Base-by-base conservation (phyloP, 2,888 invertebrate species). In the Sinopyrophorus schimmeli region DNA sequence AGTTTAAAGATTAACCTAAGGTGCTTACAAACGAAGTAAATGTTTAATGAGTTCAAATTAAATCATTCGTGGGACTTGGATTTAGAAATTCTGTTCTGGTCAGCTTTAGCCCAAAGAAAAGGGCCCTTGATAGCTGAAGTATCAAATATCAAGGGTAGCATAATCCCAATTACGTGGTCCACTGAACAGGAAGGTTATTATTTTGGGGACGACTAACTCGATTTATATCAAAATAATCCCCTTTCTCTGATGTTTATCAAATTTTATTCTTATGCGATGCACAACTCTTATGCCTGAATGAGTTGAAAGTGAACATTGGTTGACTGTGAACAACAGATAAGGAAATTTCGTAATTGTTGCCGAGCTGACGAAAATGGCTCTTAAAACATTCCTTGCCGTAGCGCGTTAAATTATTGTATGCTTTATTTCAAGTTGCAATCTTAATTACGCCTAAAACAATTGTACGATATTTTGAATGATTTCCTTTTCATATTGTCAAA, bases 161-260 rank as follows among this genome's bases (percentile, higher is more conserved):
- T 67, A 69, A 69, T 67, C 65, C 68, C 67, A 70, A 70, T 70
- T 67, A 68, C 66, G 64, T 65, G 68, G 68, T 59, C 67, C 67
- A 63, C 58, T 66, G 68, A 65, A 51, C 68, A 65, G 67, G 62
- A 67, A 68, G 66, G 66, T 67, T 69, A 68, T 69, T 69, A 70
- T 69, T 69, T 68, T 62, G 64, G 65, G 62, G 59, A 62, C 64
- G 64, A 63, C 65, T 66, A 68, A 68, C 65, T 65, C 65, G 67
- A 68, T 69, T 64, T 64, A 64, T 67, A 68, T 68, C 65, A 61
- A 58, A 64, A 66, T 65, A 63, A 66, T 62, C 60, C 61, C 60
- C 61, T 54, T 55, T 57, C 53, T 55, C 53, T 60, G 64, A 66
- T 65, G 62, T 63, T 65, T 65, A 65, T 64, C 65, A 59, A 63